Evolutionary conservation across 23 tunicate genomes (phyloP).

Genomic region (Styela plicata): DNA sequence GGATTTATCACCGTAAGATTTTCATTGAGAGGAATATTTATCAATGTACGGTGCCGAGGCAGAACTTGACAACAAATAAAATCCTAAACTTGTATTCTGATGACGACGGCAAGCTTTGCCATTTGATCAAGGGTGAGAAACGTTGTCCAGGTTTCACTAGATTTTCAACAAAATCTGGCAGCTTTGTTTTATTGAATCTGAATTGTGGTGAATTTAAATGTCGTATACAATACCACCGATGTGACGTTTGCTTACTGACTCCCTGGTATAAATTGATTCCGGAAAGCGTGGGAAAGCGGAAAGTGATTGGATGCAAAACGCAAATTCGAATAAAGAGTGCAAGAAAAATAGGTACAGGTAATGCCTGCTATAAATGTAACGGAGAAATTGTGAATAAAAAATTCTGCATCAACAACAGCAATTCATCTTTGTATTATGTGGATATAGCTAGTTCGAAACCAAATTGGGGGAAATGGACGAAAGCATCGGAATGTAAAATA

Average conservation of each 20-base stretch:
- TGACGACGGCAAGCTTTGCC: neutral
- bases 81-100: neutral
- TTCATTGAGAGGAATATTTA: neutral
- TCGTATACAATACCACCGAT: slow-evolving; percentile 13
- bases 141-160: neutral
- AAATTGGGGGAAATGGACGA: slow-evolving; percentile 15
- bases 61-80: neutral
- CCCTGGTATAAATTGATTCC: slow-evolving; percentile 1
- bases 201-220: neutral
- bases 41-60: neutral
- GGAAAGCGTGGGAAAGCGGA: neutral
- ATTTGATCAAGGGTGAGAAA: slow-evolving; percentile 2
- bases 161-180: neutral
- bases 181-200: neutral
- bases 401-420: neutral
- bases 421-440: neutral
- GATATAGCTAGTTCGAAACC: slow-evolving; percentile 3
- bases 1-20: neutral
- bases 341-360: neutral
- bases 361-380: slow-evolving; percentile 1
- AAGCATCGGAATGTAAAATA: neutral
- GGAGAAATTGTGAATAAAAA: neutral
- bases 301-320: neutral
- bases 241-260: slow-evolving; percentile 1
- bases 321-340: neutral